Percentiles rank a stretch among this genome's conserved stretches.
These are phyloP conservation scores for Oscheius sp. DNA, from an alignment of 1,140 invertebrate species.

Conservation along the genomic window DNA sequence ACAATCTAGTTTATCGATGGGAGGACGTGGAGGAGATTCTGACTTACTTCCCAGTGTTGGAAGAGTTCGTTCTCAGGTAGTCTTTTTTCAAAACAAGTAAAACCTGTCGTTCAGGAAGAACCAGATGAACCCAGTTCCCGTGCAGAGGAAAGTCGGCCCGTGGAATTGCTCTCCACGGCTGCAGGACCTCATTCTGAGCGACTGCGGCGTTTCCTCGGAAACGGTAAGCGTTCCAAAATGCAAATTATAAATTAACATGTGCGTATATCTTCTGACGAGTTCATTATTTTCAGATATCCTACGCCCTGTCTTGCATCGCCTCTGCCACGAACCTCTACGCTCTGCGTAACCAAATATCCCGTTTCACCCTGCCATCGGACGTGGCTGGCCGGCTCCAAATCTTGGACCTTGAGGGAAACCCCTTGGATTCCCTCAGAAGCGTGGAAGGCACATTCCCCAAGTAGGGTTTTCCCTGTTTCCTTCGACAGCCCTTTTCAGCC, in stretches of 20 bases:
- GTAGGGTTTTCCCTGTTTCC: conserved; percentile 2
- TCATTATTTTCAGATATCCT: conserved; percentile 7
- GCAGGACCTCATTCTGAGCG: conserved; percentile 18
- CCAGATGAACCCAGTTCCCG: conserved; percentile 17
- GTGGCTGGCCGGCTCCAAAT: conserved; percentile 3
- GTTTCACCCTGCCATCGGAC: background rate
- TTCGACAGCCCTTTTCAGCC: conserved; percentile 17
- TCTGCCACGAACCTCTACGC: conserved; percentile 3
- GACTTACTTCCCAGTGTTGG: conserved; percentile 15
- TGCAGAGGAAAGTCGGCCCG: background rate
- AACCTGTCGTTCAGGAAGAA: conserved; percentile 30
- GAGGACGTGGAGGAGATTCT: conserved; percentile 23
- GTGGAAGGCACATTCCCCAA: conserved; percentile 25
- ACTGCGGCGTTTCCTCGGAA: conserved; percentile 24
- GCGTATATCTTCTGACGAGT: background rate
- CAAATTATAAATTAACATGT: background rate
- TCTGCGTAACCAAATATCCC: conserved; percentile 6
- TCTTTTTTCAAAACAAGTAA: background rate
- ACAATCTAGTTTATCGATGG: conserved; percentile 37
- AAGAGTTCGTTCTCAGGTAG: conserved; percentile 25
- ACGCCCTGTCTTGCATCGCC: background rate
- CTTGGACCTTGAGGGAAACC: conserved; percentile 32
- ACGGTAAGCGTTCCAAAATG: conserved; percentile 8
- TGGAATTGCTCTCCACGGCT: background rate
- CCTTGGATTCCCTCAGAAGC: conserved; percentile 1